Base-by-base conservation (phyloP, 2,797 vertebrate genomes). In the Lepilemur ruficaudatus region DNA sequence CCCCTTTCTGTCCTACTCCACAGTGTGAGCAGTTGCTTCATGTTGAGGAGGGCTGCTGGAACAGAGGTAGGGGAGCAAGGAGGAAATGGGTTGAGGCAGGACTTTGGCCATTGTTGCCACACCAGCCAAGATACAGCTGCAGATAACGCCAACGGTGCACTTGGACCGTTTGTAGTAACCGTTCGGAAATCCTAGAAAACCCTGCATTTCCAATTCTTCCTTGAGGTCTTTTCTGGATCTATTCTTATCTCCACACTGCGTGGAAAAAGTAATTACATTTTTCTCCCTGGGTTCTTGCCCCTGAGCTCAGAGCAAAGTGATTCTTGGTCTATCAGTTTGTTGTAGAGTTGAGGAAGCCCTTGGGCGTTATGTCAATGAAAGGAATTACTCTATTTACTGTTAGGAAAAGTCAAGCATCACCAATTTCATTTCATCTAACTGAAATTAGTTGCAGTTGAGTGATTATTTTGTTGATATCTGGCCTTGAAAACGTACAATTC, bases 401-500 rank as follows among this genome's bases (percentile, higher is more conserved):
- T 97, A 96, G 98, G 97, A 96, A 80, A 83, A 76, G 4, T 89
- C 63, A 80, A 61, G 95, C 93, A 52, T 93, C 96, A 89, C 93
- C 92, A 97, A 41, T 94, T 85, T 92, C 95, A 76, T 70, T 92
- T 55, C 90, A 81, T 2, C 95, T 92, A 92, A 67, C 92, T 95
- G 94, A 97, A 97, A 97, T 97, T 97, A 97, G 97, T 93, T 86
- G 38, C 89, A 80, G 91, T 14, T 83, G 81, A 91, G 38, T 52
- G 94, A 96, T 95, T 76, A 90, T 92, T 95, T 57, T 93, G 59
- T 82, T 92, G 95, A 41, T 84, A 63, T 82, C 93, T 91, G 96
- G 57, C 93, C 95, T 98, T 85, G 76, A 94, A 97, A 95, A 95
- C 8, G 20, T 86, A 72, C 83, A 78, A 78, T 96, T 97, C 94